Conservation (phyloP, 2,113 vertebrate species). For the Seriola quinqueradiata region DNA sequence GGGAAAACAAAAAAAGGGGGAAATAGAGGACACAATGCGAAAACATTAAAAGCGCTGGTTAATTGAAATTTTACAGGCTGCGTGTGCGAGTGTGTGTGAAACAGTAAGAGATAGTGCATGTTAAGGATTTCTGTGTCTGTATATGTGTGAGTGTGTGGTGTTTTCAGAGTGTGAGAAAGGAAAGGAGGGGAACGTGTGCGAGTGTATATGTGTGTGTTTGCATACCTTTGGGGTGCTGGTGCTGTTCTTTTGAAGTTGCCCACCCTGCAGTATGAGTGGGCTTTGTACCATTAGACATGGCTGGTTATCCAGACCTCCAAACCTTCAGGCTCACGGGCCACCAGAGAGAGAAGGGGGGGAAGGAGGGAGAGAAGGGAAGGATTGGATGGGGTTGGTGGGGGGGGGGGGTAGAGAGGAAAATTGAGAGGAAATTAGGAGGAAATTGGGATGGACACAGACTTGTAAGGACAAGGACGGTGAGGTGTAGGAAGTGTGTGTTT, state of each 20-base stretch:
- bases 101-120: conserved; percentile 31
- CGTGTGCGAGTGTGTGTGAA: conserved; percentile 43
- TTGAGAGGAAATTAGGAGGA: conserved; percentile 61
- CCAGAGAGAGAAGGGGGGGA: conserved; percentile 46
- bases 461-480: conserved; percentile 35
- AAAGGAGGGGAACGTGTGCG: conserved; percentile 6
- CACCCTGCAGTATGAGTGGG: conserved; percentile 75
- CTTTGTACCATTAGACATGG: conserved; percentile 78
- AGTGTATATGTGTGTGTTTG: conserved; percentile 60
- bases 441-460: conserved; percentile 58
- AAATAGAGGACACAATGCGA: conserved; percentile 52
- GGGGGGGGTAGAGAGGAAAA: conserved; percentile 15
- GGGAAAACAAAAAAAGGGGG: conserved; percentile 33
- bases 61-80: conserved; percentile 74
- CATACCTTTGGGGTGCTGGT: conserved; percentile 69
- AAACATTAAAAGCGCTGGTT: conserved; percentile 73
- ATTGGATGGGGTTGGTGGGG: too few species aligned
- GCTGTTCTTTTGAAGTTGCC: conserved; percentile 79
- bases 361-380: not conserved
- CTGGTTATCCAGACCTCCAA: conserved; percentile 76
- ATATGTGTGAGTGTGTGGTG: conserved; percentile 24
- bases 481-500: conserved; percentile 11
- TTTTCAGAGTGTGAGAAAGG: conserved; percentile 33
- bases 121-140: conserved; percentile 21
- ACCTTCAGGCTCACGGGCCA: conserved; percentile 72